Percentiles rank a stretch among this genome's conserved stretches.
Evolutionary conservation across 2,888 invertebrate species (phyloP).

Genomic region (Charanyca ferruginea): DNA sequence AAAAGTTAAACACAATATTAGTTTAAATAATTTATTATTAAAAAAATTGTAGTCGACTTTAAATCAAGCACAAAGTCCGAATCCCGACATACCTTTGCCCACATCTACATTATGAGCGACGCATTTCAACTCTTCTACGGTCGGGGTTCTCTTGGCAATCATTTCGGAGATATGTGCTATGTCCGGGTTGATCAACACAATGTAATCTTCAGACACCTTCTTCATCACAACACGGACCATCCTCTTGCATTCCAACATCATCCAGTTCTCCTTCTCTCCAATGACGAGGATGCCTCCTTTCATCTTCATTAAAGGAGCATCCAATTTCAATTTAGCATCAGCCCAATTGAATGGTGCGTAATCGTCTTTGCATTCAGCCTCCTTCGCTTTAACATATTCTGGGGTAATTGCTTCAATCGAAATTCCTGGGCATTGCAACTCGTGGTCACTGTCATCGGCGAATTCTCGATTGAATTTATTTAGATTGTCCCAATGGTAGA

Average conservation of each 20-base stretch:
- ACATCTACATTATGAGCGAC: constrained; percentile 51
- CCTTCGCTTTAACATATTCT: constrained; percentile 27
- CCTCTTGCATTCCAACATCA: constrained; percentile 42
- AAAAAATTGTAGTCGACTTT: background rate
- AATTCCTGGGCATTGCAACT: constrained; percentile 34
- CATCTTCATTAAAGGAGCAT: constrained; percentile 33
- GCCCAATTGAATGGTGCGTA: constrained; percentile 43
- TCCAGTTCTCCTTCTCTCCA: constrained; percentile 46
- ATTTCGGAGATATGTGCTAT: constrained; percentile 23
- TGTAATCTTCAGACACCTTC: constrained; percentile 45
- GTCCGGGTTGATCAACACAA: constrained; percentile 49
- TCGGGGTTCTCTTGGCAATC: constrained; percentile 26
- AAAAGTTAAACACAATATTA: background rate
- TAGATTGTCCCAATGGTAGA: constrained; percentile 54
- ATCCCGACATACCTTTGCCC: constrained; percentile 27
- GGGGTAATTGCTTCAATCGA: constrained; percentile 17
- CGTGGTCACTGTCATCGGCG: background rate
- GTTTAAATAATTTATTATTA: background rate
- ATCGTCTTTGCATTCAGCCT: constrained; percentile 31
- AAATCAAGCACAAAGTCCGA: constrained; percentile 14
- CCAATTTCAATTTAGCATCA: constrained; percentile 44
- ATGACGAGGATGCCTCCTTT: constrained; percentile 39
- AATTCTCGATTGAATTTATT: constrained; percentile 35
- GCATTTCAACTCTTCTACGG: constrained; percentile 45
- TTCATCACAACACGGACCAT: constrained; percentile 33